phyloP scores from a whole-genome alignment of 2,888 invertebrate genomes.

The Drosophila kanekoi region DNA sequence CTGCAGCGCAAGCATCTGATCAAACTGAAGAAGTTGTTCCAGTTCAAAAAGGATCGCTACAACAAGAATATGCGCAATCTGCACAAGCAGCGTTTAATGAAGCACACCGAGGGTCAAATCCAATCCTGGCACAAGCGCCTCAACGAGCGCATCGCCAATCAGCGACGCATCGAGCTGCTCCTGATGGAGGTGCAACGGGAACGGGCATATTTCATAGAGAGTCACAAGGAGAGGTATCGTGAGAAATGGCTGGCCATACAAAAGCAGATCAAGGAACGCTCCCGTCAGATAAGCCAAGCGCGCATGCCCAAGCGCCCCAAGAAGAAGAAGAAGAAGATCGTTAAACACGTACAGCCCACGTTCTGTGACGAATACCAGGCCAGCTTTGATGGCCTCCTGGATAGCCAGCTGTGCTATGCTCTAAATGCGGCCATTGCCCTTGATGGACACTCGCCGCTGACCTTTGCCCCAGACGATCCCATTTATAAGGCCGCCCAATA shows the following conservation, averaged over 20 bases:
- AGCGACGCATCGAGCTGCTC: slow-evolving; percentile 60
- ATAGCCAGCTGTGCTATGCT: slow-evolving; percentile 79
- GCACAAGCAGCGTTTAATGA: slow-evolving; percentile 44
- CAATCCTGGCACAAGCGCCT: slow-evolving; percentile 81
- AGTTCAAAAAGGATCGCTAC: slow-evolving; percentile 79
- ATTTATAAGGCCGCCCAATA: slow-evolving; percentile 83
- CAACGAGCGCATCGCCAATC: slow-evolving; percentile 74
- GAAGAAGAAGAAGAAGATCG: slow-evolving; percentile 32
- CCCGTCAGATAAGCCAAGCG: slow-evolving; percentile 1
- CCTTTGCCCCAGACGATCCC: slow-evolving; percentile 72
- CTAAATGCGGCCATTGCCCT: slow-evolving; percentile 78
- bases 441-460: slow-evolving; percentile 55
- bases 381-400: slow-evolving; percentile 73
- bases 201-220: slow-evolving; percentile 68
- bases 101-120: slow-evolving; percentile 67
- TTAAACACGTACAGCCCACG: slow-evolving; percentile 18
- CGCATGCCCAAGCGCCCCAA: slow-evolving; percentile 33
- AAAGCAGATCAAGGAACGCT: slow-evolving; percentile 53
- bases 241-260: slow-evolving; percentile 74
- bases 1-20: slow-evolving; percentile 80
- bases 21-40: slow-evolving; percentile 81
- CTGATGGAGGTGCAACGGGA: slow-evolving; percentile 48
- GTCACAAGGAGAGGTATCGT: slow-evolving; percentile 61
- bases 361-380: slow-evolving; percentile 62
- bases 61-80: slow-evolving; percentile 69